phyloP scores from a whole-genome alignment of 2,113 vertebrate genomes.

The Nanorana parkeri region DNA sequence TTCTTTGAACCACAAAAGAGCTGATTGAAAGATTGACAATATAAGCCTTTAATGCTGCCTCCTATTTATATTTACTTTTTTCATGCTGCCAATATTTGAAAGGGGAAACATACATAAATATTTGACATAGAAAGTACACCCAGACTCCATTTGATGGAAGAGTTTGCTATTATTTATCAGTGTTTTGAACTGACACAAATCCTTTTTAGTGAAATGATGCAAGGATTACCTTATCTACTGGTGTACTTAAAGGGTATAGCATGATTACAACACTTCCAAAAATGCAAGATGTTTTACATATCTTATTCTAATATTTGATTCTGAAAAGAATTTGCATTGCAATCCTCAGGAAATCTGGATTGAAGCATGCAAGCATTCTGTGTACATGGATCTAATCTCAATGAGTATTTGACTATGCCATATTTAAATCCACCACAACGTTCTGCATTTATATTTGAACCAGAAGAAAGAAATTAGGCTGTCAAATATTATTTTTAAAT shows the following conservation, averaged over 20 bases:
- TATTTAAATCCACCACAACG: not conserved
- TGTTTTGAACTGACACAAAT: conserved; percentile 51
- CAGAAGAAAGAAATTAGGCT: not conserved
- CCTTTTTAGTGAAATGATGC: conserved; percentile 43
- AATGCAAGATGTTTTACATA: conserved; percentile 48
- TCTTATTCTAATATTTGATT: conserved; percentile 33
- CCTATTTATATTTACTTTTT: conserved; percentile 31
- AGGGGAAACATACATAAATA: conserved; percentile 33
- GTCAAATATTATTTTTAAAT: not conserved
- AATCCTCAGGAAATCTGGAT: conserved; percentile 13
- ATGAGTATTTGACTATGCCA: conserved; percentile 4
- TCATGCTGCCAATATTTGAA: conserved; percentile 27
- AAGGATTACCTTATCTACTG: conserved; percentile 51
- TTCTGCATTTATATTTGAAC: conserved; percentile 1
- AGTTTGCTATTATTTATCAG: conserved; percentile 47
- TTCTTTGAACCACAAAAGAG: conserved; percentile 17
- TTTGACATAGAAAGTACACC: conserved; percentile 30
- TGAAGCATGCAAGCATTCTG: conserved; percentile 42
- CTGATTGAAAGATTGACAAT: conserved; percentile 44
- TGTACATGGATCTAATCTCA: conserved; percentile 17
- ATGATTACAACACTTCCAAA: conserved; percentile 35
- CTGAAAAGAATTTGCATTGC: conserved; percentile 45
- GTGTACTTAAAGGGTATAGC: conserved; percentile 39
- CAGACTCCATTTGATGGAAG: conserved; percentile 35
- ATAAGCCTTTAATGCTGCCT: conserved; percentile 26